Percentiles rank a stretch among this genome's conserved stretches.
phyloP scores from a whole-genome alignment of 1,140 invertebrate genomes.

The Neuroterus valhalla region DNA sequence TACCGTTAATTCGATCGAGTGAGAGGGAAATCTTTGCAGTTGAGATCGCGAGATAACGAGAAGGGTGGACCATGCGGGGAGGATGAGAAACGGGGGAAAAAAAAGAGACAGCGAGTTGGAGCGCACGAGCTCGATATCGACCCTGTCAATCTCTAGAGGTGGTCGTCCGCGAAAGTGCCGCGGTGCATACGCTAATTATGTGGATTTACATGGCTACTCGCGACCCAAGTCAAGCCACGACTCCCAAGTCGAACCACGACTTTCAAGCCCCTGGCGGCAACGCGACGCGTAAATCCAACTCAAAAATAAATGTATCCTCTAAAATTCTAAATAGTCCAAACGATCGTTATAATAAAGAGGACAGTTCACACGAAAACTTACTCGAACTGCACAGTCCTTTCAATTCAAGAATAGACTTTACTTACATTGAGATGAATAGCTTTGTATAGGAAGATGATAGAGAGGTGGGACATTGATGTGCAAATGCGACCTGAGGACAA shows the following conservation, averaged over 20 bases:
- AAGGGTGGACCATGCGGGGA: constrained; percentile 38
- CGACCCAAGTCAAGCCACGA: not conserved
- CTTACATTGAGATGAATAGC: constrained; percentile 38
- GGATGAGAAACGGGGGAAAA: constrained; percentile 18
- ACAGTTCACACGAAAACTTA: constrained; percentile 32
- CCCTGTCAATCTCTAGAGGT: constrained; percentile 50
- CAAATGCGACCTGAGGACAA: not conserved
- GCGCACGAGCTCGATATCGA: constrained; percentile 44
- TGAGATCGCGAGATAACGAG: constrained; percentile 27
- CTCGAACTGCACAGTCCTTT: constrained; percentile 37
- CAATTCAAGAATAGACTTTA: constrained; percentile 44
- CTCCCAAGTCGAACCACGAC: too few relatives aligned
- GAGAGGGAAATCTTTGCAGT: constrained; percentile 45
- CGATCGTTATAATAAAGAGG: constrained; percentile 36
- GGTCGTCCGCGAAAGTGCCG: constrained; percentile 41
- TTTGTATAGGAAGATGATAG: constrained; percentile 12
- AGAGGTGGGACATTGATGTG: constrained; percentile 5
- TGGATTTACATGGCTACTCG: constrained; percentile 46
- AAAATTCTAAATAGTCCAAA: constrained; percentile 39
- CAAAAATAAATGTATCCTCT: not conserved
- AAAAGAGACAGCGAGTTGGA: constrained; percentile 31
- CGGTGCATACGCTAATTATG: constrained; percentile 53
- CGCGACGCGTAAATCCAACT: constrained; percentile 43
- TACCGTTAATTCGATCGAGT: constrained; percentile 45
- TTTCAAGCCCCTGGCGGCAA: too few relatives aligned